Percentiles rank a stretch among this genome's conserved stretches.
Conservation (phyloP, 2,888 invertebrate genomes). For the Andrena bicolor region DNA sequence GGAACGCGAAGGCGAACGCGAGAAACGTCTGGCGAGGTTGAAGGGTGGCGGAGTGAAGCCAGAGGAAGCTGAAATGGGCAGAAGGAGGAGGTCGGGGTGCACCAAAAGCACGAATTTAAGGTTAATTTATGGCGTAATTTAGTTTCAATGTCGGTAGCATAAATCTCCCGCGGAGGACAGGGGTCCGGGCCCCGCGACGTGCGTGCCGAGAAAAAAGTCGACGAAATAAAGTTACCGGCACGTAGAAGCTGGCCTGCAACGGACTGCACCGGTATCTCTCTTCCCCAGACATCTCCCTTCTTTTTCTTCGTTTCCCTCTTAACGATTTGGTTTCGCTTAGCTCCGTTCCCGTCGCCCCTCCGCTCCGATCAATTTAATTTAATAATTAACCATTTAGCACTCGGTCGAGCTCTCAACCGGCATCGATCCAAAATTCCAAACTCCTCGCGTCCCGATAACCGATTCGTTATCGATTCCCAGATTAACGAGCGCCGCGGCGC, state of each 20-base stretch:
- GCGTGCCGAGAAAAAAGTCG: conserved; percentile 58
- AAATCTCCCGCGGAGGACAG: conserved; percentile 72
- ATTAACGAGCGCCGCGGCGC: conserved; percentile 1
- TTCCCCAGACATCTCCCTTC: conserved; percentile 5
- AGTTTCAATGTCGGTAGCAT: conserved; percentile 74
- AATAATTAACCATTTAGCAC: background rate
- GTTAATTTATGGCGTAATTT: conserved; percentile 77
- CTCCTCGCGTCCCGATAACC: background rate
- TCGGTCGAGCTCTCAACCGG: no score
- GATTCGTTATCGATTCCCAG: background rate
- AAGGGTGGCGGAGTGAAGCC: conserved; percentile 22
- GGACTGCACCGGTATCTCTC: conserved; percentile 48
- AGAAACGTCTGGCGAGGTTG: conserved; percentile 10
- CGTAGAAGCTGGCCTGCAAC: conserved; percentile 19
- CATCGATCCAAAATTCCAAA: no score
- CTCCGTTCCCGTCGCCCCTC: conserved; percentile 5
- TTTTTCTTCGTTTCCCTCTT: conserved; percentile 36
- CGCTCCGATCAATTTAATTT: conserved; percentile 1
- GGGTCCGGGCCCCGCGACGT: conserved; percentile 50
- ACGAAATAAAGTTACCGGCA: conserved; percentile 63
- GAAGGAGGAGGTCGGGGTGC: conserved; percentile 36
- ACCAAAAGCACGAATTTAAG: conserved; percentile 68
- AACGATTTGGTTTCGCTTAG: conserved; percentile 45
- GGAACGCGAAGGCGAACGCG: background rate
- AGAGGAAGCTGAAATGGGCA: conserved; percentile 5